Evolutionary conservation across 1,140 invertebrate genomes (phyloP).

Genomic region (Sitophilus oryzae): DNA sequence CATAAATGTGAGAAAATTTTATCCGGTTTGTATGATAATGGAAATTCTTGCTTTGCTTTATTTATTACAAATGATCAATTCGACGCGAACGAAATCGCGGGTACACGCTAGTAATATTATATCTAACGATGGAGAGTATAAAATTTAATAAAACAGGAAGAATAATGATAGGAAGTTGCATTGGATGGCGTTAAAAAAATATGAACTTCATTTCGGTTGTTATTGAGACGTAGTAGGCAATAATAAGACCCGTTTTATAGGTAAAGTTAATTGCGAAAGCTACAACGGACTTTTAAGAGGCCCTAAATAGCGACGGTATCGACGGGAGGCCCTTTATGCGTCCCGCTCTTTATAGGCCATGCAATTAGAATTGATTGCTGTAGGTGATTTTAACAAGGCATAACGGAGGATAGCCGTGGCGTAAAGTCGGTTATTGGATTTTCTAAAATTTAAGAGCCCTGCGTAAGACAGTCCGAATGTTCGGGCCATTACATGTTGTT

Average conservation of each 20-base stretch:
- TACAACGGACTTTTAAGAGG: slow-evolving; percentile 37
- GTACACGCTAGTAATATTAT: too few species aligned
- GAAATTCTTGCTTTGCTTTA: too few species aligned
- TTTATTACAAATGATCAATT: too few species aligned
- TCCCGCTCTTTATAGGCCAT: slow-evolving; percentile 39
- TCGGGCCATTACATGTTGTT: slow-evolving; percentile 15
- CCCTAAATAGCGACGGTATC: slow-evolving; percentile 38
- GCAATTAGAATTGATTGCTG: slow-evolving; percentile 45
- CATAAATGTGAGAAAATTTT: too few species aligned
- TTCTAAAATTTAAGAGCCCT: slow-evolving; percentile 35
- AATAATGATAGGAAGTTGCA: too few species aligned
- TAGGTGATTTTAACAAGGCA: slow-evolving; percentile 41
- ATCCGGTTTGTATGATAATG: too few species aligned
- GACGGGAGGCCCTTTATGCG: slow-evolving; percentile 38
- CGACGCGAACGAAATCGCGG: too few species aligned
- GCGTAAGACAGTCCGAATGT: slow-evolving; percentile 23
- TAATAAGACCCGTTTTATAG: slow-evolving; percentile 36
- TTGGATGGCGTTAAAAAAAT: slow-evolving; percentile 4
- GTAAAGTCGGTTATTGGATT: slow-evolving; percentile 39
- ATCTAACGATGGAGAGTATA: too few species aligned
- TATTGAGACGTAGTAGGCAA: slow-evolving; percentile 35
- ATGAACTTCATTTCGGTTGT: slow-evolving; percentile 25
- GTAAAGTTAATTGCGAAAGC: slow-evolving; percentile 36
- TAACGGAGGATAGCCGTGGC: slow-evolving; percentile 33
- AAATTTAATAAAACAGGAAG: too few species aligned